Evolutionary conservation across 2,888 invertebrate species (phyloP).

Genomic region (Acrobasis suavella): DNA sequence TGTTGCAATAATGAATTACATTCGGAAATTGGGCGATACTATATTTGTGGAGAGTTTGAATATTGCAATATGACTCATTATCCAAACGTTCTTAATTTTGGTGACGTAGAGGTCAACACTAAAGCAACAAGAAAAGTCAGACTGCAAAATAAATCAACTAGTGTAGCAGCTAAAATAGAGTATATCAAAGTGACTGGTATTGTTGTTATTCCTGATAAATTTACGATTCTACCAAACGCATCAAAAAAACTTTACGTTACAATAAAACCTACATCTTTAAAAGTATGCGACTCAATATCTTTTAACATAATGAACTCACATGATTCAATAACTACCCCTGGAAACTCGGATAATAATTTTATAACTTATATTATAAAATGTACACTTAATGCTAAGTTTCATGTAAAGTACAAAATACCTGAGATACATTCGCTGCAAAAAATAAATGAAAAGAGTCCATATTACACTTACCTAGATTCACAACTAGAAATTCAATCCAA

Average conservation of each 20-base stretch:
- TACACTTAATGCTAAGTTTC: slow-evolving; percentile 51
- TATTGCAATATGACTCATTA: slow-evolving; percentile 65
- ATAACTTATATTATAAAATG: slow-evolving; percentile 50
- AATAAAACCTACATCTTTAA: slow-evolving; percentile 57
- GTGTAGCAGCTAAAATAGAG: slow-evolving; percentile 61
- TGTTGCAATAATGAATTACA: slow-evolving; percentile 67
- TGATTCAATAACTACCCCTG: slow-evolving; percentile 35
- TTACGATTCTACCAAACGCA: slow-evolving; percentile 61
- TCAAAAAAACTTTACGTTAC: slow-evolving; percentile 51
- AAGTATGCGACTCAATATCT: slow-evolving; percentile 45
- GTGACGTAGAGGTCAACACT: slow-evolving; percentile 62
- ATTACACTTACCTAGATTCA: slow-evolving; percentile 56
- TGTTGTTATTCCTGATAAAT: slow-evolving; percentile 61
- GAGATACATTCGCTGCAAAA: slow-evolving; percentile 62
- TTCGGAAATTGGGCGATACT: slow-evolving; percentile 75
- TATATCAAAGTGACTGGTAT: slow-evolving; percentile 64
- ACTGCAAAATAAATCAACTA: slow-evolving; percentile 68
- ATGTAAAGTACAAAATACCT: slow-evolving; percentile 40
- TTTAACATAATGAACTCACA: slow-evolving; percentile 63
- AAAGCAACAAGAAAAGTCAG: slow-evolving; percentile 59
- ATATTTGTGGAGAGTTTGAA: slow-evolving; percentile 82
- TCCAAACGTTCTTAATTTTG: slow-evolving; percentile 74
- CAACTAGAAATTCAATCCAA: slow-evolving; percentile 43
- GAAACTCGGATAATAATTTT: slow-evolving; percentile 45
- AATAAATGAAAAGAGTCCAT: slow-evolving; percentile 50